These are phyloP conservation scores for Drosophila nigrodunni DNA, from an alignment of 1,140 invertebrate species.

Conservation along the genomic window DNA sequence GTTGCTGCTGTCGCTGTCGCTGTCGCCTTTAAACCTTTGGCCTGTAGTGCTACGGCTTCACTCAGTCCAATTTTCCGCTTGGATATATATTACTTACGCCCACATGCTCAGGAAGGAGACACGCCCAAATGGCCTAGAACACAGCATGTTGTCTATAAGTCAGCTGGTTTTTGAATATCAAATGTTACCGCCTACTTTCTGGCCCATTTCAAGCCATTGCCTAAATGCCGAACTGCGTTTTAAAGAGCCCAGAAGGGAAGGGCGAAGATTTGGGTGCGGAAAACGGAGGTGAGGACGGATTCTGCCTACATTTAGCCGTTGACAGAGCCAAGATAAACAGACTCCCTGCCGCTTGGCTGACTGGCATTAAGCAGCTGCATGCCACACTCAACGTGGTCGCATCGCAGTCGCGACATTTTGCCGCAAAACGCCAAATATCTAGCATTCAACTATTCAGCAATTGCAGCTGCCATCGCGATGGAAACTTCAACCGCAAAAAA, in stretches of 20 bases:
- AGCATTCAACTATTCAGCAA: conserved; percentile 8
- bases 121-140: conserved; percentile 31
- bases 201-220: background rate
- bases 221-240: background rate
- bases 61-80: conserved; percentile 27
- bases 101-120: conserved; percentile 13
- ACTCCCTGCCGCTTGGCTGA: conserved; percentile 58
- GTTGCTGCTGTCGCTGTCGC: background rate
- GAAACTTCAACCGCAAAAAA: background rate
- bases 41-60: background rate
- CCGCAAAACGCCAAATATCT: conserved; percentile 33
- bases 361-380: conserved; percentile 68
- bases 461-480: conserved; percentile 34
- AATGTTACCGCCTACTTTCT: conserved; percentile 41
- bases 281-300: background rate
- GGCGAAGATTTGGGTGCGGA: too few relatives aligned
- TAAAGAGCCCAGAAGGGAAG: too few relatives aligned
- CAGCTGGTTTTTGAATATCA: conserved; percentile 61
- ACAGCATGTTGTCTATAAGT: conserved; percentile 22
- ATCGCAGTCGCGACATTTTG: conserved; percentile 48
- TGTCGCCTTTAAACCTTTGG: conserved; percentile 21
- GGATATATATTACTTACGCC: conserved; percentile 35
- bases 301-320: conserved; percentile 32
- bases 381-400: conserved; percentile 41
- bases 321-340: conserved; percentile 72